Percentiles rank a stretch among this genome's conserved stretches.
These are phyloP conservation scores for Riparia riparia DNA, from an alignment of 2,113 vertebrate genomes.

Conservation along the genomic window DNA sequence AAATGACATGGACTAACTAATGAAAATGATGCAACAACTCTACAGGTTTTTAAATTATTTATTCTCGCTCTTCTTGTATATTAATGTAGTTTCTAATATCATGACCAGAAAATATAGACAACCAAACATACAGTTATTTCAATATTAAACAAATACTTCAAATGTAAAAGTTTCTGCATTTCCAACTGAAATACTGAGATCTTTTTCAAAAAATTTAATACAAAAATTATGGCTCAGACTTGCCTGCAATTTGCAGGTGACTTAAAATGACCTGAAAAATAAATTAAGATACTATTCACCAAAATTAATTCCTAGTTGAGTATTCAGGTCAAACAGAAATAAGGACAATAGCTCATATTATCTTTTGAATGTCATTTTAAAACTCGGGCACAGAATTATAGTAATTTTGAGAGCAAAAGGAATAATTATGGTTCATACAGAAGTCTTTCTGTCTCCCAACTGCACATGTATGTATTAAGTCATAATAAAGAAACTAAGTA, in stretches of 20 bases:
- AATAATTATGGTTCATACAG: neutral
- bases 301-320: slow-evolving; percentile 11
- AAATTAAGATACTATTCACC: slow-evolving; percentile 20
- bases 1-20: neutral
- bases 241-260: slow-evolving; percentile 21
- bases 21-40: neutral
- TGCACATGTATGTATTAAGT: neutral
- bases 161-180: neutral
- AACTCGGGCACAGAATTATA: neutral
- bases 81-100: neutral
- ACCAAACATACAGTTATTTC: neutral
- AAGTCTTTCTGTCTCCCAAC: slow-evolving; percentile 10
- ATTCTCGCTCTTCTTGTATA: neutral
- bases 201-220: neutral
- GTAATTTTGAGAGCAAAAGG: slow-evolving; percentile 24
- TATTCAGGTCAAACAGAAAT: slow-evolving; percentile 10
- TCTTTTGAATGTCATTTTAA: slow-evolving; percentile 7
- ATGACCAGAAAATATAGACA: neutral
- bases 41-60: neutral
- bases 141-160: slow-evolving; percentile 30
- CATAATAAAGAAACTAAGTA: slow-evolving; percentile 3
- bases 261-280: slow-evolving; percentile 46
- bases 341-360: slow-evolving; percentile 2
- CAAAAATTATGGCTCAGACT: slow-evolving; percentile 10
- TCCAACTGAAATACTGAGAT: neutral